phyloP scores from a whole-genome alignment of 2,113 vertebrate species.

The Oxygymnocypris stewartii region DNA sequence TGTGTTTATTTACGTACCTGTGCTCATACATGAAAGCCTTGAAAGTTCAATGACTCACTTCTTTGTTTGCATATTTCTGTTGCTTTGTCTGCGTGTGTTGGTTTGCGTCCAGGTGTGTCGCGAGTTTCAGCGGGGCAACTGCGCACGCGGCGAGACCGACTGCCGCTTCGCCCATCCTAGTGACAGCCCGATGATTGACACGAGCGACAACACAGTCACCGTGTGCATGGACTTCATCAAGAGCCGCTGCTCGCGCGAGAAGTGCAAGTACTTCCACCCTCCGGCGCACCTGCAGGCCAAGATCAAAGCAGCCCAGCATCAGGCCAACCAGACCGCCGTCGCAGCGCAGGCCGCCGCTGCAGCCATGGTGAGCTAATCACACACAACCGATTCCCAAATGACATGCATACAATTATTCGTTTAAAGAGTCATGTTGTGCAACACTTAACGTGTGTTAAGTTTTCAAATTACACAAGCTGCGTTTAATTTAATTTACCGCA shows the following conservation, averaged over 20 bases:
- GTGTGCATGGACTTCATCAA: slow-evolving; percentile 99
- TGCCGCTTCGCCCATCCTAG: slow-evolving; percentile 97
- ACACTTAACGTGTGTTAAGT: background rate
- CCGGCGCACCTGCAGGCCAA: slow-evolving; percentile 99
- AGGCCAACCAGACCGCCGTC: slow-evolving; percentile 96
- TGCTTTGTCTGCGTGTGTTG: slow-evolving; percentile 35
- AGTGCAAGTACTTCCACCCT: slow-evolving; percentile 99
- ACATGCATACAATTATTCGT: background rate
- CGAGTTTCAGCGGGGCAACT: slow-evolving; percentile 98
- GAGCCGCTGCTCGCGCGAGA: slow-evolving; percentile 98
- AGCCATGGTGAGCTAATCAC: slow-evolving; percentile 88
- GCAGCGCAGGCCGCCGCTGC: slow-evolving; percentile 92
- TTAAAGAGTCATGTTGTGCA: background rate
- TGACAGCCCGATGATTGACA: slow-evolving; percentile 99
- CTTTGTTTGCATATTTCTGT: slow-evolving; percentile 37
- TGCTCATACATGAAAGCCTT: background rate
- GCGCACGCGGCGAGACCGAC: slow-evolving; percentile 95
- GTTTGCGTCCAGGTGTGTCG: slow-evolving; percentile 84
- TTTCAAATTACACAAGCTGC: background rate
- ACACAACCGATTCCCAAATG: background rate
- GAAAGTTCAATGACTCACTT: slow-evolving; percentile 54
- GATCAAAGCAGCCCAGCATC: slow-evolving; percentile 97
- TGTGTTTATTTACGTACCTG: slow-evolving; percentile 11
- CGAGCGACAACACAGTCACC: slow-evolving; percentile 98
- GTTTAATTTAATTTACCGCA: slow-evolving; percentile 8